Evolutionary conservation across 2,113 vertebrate species (phyloP).

Genomic region (Varanus salvator): DNA sequence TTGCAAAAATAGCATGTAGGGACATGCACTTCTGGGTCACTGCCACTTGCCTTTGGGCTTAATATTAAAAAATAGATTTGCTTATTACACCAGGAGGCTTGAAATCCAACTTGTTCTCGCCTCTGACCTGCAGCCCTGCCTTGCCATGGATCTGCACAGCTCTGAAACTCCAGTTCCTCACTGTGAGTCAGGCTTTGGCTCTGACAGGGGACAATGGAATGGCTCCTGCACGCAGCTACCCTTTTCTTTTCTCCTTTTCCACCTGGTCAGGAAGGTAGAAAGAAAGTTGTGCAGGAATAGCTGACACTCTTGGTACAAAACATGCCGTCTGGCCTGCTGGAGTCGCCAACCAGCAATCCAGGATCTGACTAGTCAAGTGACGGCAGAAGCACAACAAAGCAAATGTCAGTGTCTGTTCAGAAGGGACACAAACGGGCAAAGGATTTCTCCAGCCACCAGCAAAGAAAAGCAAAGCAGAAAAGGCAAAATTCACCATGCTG

Average conservation of each 20-base stretch:
- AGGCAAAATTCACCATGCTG: constrained; percentile 71
- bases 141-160: too few species aligned
- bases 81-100: too few species aligned
- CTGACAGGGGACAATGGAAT: background rate
- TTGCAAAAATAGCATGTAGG: background rate
- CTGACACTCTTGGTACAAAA: background rate
- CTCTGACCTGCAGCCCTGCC: too few species aligned
- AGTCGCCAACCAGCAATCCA: background rate
- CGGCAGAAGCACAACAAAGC: background rate
- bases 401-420: constrained; percentile 34
- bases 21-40: background rate
- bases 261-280: background rate
- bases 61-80: background rate
- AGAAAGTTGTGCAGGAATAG: background rate
- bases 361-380: constrained; percentile 49
- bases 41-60: background rate
- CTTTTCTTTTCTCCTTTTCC: constrained; percentile 15
- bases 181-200: background rate
- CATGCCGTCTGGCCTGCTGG: background rate
- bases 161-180: too few species aligned
- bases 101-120: background rate
- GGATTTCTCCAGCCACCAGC: constrained; percentile 62
- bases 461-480: background rate
- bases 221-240: background rate
- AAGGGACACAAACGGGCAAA: constrained; percentile 60